Evolutionary conservation across 2,888 invertebrate genomes (phyloP).

Genomic region (Amblyjoppa proteus): DNA sequence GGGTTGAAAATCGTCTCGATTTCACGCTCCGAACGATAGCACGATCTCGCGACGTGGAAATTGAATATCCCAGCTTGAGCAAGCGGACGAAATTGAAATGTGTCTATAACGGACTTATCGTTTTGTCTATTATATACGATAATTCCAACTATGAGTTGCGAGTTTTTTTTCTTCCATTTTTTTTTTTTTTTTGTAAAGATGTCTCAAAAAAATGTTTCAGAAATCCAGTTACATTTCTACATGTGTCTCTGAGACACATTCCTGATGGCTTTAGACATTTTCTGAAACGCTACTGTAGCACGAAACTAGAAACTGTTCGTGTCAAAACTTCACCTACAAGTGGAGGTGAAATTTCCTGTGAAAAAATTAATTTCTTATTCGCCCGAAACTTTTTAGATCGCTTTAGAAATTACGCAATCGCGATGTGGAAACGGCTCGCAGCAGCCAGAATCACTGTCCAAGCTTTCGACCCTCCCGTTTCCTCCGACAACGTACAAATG

Average conservation of each 20-base stretch:
- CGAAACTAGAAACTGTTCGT: not conserved
- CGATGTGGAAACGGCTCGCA: not conserved
- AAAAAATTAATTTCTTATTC: not conserved
- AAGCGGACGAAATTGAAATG: slow-evolving; percentile 54
- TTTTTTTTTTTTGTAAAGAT: not conserved
- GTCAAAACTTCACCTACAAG: not conserved
- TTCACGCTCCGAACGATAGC: slow-evolving; percentile 3
- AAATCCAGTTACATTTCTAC: not conserved
- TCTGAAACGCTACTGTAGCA: not conserved
- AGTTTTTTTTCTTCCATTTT: not conserved
- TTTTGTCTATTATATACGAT: not conserved
- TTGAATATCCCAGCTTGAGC: slow-evolving; percentile 40
- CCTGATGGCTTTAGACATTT: not conserved
- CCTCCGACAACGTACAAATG: not conserved
- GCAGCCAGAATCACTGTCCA: not conserved
- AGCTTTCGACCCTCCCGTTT: slow-evolving; percentile 10
- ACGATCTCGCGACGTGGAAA: not conserved
- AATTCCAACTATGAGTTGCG: not conserved
- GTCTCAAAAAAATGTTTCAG: not conserved
- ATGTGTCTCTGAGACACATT: not conserved
- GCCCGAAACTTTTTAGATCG: not conserved
- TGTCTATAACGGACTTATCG: not conserved
- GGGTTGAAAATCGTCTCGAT: slow-evolving; percentile 39
- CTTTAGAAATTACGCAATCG: not conserved
- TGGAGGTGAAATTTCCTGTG: not conserved